Evolutionary conservation across 2,797 vertebrate genomes (phyloP).

Genomic region (Anguilla pacifica): DNA sequence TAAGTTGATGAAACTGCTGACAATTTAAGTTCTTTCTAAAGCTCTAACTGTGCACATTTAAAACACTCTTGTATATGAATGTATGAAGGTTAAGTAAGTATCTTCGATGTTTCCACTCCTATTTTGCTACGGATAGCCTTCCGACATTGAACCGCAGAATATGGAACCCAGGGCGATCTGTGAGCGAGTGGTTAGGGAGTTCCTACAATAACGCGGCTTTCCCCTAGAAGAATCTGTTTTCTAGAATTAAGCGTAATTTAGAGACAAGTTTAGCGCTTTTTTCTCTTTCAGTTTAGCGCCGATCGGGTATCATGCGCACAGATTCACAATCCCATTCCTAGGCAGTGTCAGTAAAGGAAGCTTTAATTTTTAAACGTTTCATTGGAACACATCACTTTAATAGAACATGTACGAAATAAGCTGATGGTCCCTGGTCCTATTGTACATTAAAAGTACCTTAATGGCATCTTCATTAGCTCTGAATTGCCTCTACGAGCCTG

Average conservation of each 20-base stretch:
- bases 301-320: not conserved
- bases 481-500: not conserved
- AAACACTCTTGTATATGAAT: not conserved
- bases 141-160: not conserved
- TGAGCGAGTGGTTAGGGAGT: not conserved
- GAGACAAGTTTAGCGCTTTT: not conserved
- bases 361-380: not conserved
- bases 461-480: not conserved
- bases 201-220: not conserved
- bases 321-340: not conserved
- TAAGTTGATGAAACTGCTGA: not conserved
- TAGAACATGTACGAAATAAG: not conserved
- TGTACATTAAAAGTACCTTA: not conserved
- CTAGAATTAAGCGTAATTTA: too few relatives aligned
- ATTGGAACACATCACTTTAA: not conserved
- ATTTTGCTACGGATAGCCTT: not conserved
- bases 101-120: not conserved
- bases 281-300: not conserved
- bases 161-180: not conserved
- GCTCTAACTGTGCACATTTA: not conserved
- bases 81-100: not conserved
- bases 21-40: not conserved
- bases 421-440: not conserved
- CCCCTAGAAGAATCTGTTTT: not conserved
- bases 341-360: not conserved